These are phyloP conservation scores for Sycophila texana DNA, from an alignment of 2,888 invertebrate species.

Conservation along the genomic window DNA sequence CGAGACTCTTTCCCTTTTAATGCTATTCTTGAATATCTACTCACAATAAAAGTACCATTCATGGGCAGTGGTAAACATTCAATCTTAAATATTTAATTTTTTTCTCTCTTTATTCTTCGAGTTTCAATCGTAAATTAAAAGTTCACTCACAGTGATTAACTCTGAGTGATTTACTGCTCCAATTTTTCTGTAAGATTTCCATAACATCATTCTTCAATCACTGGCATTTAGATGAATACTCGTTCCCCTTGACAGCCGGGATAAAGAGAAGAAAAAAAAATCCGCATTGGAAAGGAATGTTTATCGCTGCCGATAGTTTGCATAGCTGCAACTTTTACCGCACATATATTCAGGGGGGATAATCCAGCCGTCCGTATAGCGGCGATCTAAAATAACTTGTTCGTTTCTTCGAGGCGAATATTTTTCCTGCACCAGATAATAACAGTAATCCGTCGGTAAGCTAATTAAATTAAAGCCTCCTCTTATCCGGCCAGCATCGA, in stretches of 20 bases:
- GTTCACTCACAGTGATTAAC: too few relatives aligned
- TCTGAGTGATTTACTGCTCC: too few relatives aligned
- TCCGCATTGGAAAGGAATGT: not conserved
- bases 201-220: too few relatives aligned
- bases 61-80: not conserved
- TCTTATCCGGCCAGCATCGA: too few relatives aligned
- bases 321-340: constrained; percentile 9
- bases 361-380: too few relatives aligned
- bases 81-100: too few relatives aligned
- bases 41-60: not conserved
- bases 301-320: not conserved
- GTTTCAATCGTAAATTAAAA: too few relatives aligned
- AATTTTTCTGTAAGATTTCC: too few relatives aligned
- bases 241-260: constrained; percentile 2
- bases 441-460: not conserved
- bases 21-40: not conserved
- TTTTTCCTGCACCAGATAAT: not conserved
- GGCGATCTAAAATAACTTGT: too few relatives aligned
- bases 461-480: too few relatives aligned
- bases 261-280: not conserved
- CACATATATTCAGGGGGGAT: not conserved
- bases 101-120: too few relatives aligned
- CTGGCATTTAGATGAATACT: not conserved
- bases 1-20: not conserved
- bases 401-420: too few relatives aligned